Conservation (phyloP, 2,888 invertebrate species). For the Biston betularia region DNA sequence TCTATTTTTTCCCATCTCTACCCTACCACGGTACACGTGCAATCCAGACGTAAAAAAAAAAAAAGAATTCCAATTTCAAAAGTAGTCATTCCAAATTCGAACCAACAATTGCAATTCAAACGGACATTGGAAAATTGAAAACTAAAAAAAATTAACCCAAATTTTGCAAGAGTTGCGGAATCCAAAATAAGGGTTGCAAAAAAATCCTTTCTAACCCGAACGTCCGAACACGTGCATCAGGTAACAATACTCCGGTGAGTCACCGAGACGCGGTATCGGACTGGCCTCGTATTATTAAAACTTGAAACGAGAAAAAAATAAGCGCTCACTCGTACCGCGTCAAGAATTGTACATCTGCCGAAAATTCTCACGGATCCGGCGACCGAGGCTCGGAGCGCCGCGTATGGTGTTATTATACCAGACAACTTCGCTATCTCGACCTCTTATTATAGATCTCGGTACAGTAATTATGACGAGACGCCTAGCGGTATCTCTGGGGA, state of each 20-base stretch:
- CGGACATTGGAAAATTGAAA: slow-evolving; percentile 61
- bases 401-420: slow-evolving; percentile 79
- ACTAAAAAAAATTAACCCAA: slow-evolving; percentile 75
- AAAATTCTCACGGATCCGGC: slow-evolving; percentile 84
- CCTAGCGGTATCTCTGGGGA: slow-evolving; percentile 76
- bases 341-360: slow-evolving; percentile 87
- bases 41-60: slow-evolving; percentile 43
- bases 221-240: slow-evolving; percentile 83
- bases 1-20: slow-evolving; percentile 40
- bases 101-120: slow-evolving; percentile 56
- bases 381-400: slow-evolving; percentile 53
- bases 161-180: slow-evolving; percentile 86
- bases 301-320: slow-evolving; percentile 70
- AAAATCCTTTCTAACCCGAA: slow-evolving; percentile 82
- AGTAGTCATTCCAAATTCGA: slow-evolving; percentile 31
- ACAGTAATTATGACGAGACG: slow-evolving; percentile 76
- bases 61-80: slow-evolving; percentile 35
- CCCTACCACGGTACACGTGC: slow-evolving; percentile 62
- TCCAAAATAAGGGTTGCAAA: slow-evolving; percentile 84
- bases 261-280: slow-evolving; percentile 73
- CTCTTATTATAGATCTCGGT: slow-evolving; percentile 71
- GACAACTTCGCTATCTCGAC: slow-evolving; percentile 73
- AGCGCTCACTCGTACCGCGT: slow-evolving; percentile 81
- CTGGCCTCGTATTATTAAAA: slow-evolving; percentile 78
- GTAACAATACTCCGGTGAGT: slow-evolving; percentile 78